phyloP scores from a whole-genome alignment of 23 tunicate species.

The Corella eumyota region DNA sequence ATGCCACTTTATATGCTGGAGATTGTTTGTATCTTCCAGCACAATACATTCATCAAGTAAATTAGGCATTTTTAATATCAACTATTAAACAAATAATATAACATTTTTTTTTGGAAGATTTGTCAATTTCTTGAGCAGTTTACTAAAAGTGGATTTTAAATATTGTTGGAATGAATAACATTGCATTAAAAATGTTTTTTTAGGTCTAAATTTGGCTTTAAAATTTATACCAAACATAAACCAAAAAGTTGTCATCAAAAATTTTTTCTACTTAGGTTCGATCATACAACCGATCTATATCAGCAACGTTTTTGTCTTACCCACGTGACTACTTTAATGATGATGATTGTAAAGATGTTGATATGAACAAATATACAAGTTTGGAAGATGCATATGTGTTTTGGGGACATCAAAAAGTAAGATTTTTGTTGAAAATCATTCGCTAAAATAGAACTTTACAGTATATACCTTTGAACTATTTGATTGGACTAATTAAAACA shows the following conservation, averaged over 20 bases:
- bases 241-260: no score
- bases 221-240: background rate
- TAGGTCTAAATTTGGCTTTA: background rate
- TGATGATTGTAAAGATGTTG: constrained; percentile 54
- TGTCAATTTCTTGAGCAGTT: no score
- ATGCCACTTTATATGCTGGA: constrained; percentile 51
- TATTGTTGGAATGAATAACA: no score
- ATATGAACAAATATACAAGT: constrained; percentile 39
- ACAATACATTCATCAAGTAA: constrained; percentile 65
- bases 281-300: constrained; percentile 71
- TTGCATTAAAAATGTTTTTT: background rate
- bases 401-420: constrained; percentile 58
- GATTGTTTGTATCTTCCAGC: constrained; percentile 78
- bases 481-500: no score
- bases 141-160: no score
- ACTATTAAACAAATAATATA: no score
- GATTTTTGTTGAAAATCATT: background rate
- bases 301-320: constrained; percentile 55
- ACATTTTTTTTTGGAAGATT: no score
- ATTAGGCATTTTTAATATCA: no score
- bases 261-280: constrained; percentile 41
- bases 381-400: constrained; percentile 40
- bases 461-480: no score
- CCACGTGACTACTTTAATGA: constrained; percentile 53
- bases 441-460: no score